A percentile compares a stretch with the other conserved stretches of the same genome.
These are phyloP conservation scores for Spheniscus mendiculus DNA, from an alignment of 2,113 vertebrate genomes.

Conservation along the genomic window DNA sequence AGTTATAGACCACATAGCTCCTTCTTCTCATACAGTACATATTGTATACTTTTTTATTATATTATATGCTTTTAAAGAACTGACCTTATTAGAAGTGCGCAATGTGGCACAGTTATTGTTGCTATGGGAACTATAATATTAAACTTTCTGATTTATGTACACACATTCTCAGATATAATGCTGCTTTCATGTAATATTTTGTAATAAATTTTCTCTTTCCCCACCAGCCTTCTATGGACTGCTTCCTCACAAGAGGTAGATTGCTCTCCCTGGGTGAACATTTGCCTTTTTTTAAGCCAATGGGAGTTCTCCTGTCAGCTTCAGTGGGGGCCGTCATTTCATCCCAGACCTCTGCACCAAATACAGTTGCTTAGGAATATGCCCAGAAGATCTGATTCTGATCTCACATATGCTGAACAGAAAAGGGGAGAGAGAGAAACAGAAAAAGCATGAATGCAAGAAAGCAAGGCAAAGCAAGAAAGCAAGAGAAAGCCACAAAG, in stretches of 20 bases:
- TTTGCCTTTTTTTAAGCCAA: neutral
- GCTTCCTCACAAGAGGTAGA: neutral
- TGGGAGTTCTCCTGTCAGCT: neutral
- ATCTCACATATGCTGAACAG: neutral
- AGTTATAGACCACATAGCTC: neutral
- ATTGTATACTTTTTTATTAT: neutral
- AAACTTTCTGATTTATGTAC: neutral
- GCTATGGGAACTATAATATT: conserved; percentile 25
- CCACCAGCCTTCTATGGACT: neutral
- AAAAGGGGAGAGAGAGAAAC: neutral
- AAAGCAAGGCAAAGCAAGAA: neutral
- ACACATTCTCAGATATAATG: neutral
- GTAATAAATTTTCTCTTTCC: neutral
- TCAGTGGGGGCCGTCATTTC: neutral
- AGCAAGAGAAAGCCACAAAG: neutral
- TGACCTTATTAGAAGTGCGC: neutral
- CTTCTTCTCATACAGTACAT: neutral
- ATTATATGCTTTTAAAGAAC: neutral
- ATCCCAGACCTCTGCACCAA: neutral
- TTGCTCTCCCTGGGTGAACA: neutral
- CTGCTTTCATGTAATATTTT: neutral
- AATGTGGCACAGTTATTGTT: conserved; percentile 2
- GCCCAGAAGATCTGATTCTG: neutral
- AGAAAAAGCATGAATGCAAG: neutral
- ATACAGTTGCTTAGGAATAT: neutral